These are phyloP conservation scores for Smittia sp. DNA, from an alignment of 2,888 invertebrate species.

Conservation along the genomic window DNA sequence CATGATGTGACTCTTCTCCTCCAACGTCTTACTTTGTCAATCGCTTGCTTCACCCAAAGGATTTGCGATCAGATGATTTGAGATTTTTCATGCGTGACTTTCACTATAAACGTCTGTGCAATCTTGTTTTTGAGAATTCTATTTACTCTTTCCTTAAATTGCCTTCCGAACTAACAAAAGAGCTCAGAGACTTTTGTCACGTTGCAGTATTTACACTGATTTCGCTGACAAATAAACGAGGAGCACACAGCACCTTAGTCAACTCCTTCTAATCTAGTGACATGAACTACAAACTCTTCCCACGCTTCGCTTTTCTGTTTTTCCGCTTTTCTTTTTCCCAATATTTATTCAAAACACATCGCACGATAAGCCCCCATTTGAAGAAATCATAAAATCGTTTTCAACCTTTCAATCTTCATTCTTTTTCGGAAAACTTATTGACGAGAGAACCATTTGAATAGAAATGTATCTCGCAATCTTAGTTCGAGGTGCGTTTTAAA, in stretches of 20 bases:
- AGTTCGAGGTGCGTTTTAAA: not conserved
- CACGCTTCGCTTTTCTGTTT: not conserved
- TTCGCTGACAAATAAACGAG: not conserved
- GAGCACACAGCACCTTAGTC: too few relatives aligned
- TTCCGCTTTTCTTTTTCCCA: not conserved
- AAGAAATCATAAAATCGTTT: slow-evolving; percentile 41
- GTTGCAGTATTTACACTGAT: not conserved
- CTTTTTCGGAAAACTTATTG: not conserved
- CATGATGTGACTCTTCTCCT: not conserved
- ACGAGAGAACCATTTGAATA: not conserved
- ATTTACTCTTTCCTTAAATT: slow-evolving; percentile 22
- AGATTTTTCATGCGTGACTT: slow-evolving; percentile 26
- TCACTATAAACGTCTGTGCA: not conserved
- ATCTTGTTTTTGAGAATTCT: slow-evolving; percentile 21
- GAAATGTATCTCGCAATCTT: not conserved
- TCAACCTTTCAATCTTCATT: slow-evolving; percentile 39
- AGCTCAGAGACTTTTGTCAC: not conserved
- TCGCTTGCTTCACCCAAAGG: too few relatives aligned
- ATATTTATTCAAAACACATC: slow-evolving; percentile 41
- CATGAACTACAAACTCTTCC: not conserved
- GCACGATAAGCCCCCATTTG: slow-evolving; percentile 33
- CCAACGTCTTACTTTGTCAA: slow-evolving; percentile 15
- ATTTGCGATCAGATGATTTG: not conserved
- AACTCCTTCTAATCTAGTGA: too few relatives aligned
- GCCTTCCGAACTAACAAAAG: not conserved